Evolutionary conservation across 2,888 invertebrate species (phyloP).

Genomic region (Xanthia togata): DNA sequence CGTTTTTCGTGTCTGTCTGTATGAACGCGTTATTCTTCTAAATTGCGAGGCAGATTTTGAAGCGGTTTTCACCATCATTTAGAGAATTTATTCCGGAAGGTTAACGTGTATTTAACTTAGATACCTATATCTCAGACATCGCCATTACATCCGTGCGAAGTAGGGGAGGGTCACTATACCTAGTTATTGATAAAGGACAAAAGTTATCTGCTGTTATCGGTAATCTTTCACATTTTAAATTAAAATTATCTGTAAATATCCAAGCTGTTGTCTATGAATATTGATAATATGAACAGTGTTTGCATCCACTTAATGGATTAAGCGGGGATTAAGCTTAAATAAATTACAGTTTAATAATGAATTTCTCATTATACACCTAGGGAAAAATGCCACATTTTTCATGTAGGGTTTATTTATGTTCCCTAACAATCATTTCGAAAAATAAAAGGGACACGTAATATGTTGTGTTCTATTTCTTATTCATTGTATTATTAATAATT

Average conservation of each 20-base stretch:
- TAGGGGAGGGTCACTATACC: not conserved
- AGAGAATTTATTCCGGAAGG: not conserved
- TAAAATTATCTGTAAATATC: not conserved
- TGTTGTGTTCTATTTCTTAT: not conserved
- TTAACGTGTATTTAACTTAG: not conserved
- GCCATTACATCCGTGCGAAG: not conserved
- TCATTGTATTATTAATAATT: not conserved
- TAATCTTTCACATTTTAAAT: not conserved
- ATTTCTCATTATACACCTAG: not conserved
- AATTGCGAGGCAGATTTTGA: not conserved
- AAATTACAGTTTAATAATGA: not conserved
- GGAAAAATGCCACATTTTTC: not conserved
- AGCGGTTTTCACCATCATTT: not conserved
- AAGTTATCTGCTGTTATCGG: not conserved
- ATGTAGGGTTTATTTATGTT: not conserved
- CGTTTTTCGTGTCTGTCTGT: not conserved
- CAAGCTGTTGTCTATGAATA: not conserved
- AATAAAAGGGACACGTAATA: no score
- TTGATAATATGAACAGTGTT: not conserved
- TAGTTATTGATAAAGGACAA: not conserved
- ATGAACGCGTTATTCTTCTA: not conserved
- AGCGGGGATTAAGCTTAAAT: not conserved
- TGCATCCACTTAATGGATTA: slow-evolving; percentile 10
- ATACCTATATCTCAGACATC: not conserved
- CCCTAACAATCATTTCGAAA: not conserved